Base-by-base conservation (phyloP, 1,140 invertebrate genomes). In the Drosophila takahashii region DNA sequence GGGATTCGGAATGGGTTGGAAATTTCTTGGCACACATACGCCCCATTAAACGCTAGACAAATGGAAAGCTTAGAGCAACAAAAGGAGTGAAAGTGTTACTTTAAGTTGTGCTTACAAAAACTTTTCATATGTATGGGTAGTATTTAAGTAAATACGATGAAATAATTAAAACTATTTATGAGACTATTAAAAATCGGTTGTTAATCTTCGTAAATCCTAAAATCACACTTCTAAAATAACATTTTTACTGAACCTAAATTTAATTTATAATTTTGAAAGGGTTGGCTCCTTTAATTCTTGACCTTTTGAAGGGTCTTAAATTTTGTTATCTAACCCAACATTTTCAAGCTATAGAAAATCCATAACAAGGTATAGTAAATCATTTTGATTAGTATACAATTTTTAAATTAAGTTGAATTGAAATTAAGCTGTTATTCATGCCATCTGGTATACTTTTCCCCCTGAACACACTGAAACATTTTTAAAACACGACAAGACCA, bases 21-120 rank as follows among this genome's bases (percentile, higher is more conserved):
- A 59, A 79, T 83, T 72, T 77, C 61, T 62, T 90, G 62, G 69
- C 77, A 84, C 84, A 90, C 79, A 89, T 89, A 84, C 64, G 84
- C 65, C 51, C 84, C 84, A 89, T 89, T 89, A 78, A 84, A 41
- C 56, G 48, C n/a, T 18, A 65, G 64, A 89, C 51, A 80, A 78
- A 89, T 89, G 71, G n/a, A 36, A 42, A 27, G 29, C 0, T 11
- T n/a, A 6, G n/a, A 10, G 7, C 13, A 26, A 48, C 7, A 15
- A 18, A 64, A 51, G 37, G 37, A 45, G 70, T 34, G 39, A 74
- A 75, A 75, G 71, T 27, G 32, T 27, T 61, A 15, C 41, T 29
- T 41, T 18, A 48, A 48, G 18, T 39, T 37, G 22, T 13, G 16
- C 13, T 16, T 15, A 10, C 4, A 48, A 4, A 11, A 2, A 26